These are phyloP conservation scores for Opisthocomus hoazin DNA, from an alignment of 2,113 vertebrate species.

Conservation along the genomic window DNA sequence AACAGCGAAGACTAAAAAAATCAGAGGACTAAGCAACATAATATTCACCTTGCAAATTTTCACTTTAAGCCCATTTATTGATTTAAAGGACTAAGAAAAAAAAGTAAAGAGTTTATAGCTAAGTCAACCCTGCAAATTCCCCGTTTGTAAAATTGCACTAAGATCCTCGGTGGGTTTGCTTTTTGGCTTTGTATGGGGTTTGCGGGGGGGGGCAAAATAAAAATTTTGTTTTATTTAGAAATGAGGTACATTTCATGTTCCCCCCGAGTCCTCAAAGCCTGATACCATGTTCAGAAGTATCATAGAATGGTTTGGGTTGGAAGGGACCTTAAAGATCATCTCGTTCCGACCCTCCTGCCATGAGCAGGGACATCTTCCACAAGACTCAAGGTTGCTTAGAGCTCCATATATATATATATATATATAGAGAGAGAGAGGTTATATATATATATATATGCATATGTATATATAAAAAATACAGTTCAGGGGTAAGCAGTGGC, in stretches of 20 bases:
- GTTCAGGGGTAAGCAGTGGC: neutral
- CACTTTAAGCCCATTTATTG: neutral
- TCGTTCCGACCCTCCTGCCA: no score
- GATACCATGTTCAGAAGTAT: accelerated
- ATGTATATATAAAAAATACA: no score
- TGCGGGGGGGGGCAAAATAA: accelerated
- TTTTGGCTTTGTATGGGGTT: neutral
- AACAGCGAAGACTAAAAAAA: neutral
- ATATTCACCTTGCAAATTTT: neutral
- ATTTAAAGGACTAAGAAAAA: neutral
- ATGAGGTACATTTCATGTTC: neutral
- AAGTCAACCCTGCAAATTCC: neutral
- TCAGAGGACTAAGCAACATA: neutral
- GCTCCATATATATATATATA: no score
- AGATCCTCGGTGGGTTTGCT: no score
- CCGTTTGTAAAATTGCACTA: no score
- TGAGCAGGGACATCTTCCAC: no score
- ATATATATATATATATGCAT: no score
- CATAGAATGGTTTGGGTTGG: no score
- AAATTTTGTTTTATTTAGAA: neutral
- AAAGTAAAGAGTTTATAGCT: neutral
- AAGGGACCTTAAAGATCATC: no score
- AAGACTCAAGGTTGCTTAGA: no score
- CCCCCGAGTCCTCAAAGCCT: neutral
- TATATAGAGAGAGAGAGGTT: no score